Conservation (phyloP, 2,888 invertebrate genomes). For the Branchinecta sandiegonensis region DNA sequence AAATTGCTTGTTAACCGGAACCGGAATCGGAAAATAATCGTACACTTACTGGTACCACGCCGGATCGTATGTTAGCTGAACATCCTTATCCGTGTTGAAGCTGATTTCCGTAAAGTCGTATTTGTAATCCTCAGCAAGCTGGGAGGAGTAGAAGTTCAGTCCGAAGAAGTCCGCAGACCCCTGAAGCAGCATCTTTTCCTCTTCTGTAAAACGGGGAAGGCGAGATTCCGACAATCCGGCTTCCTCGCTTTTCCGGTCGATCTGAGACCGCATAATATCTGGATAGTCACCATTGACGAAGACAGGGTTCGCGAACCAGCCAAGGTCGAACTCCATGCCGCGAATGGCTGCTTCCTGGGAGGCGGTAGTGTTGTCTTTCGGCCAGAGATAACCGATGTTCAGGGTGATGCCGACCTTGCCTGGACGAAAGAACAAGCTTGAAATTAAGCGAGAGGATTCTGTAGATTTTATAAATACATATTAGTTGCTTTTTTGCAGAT, state of each 20-base stretch:
- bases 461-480: too few species aligned
- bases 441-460: too few species aligned
- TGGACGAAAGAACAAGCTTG: too few species aligned
- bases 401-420: constrained; percentile 29
- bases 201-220: constrained; percentile 44
- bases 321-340: constrained; percentile 30
- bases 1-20: too few species aligned
- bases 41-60: constrained; percentile 22
- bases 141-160: constrained; percentile 27
- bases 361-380: constrained; percentile 23
- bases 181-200: constrained; percentile 45
- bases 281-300: constrained; percentile 52
- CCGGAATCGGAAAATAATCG: too few species aligned
- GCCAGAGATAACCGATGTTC: constrained; percentile 27
- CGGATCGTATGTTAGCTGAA: constrained; percentile 17
- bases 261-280: constrained; percentile 38
- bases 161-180: constrained; percentile 28
- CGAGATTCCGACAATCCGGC: constrained; percentile 47
- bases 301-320: constrained; percentile 53
- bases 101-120: constrained; percentile 10
- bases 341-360: constrained; percentile 27
- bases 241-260: constrained; percentile 41
- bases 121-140: constrained; percentile 18
- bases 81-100: constrained; percentile 21
- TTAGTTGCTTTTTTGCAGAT: too few species aligned